Evolutionary conservation across 2,797 vertebrate genomes (phyloP), one percentile per base, ranked within the genome.

Genomic region (Esox lucius): DNA sequence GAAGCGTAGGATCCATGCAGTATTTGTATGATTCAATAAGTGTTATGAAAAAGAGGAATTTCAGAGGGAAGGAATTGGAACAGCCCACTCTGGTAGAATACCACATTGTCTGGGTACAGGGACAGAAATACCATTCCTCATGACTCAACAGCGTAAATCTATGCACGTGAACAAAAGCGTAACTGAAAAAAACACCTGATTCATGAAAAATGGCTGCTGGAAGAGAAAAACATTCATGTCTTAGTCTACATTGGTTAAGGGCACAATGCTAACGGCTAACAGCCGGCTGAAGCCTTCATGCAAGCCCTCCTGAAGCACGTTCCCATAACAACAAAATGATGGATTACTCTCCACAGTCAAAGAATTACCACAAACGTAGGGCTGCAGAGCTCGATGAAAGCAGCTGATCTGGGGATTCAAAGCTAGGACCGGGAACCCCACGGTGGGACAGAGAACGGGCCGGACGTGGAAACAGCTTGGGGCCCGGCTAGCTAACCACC

Each of bases 321-420:
- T 91, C 87, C 76, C 72, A 28, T 70, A 71, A 69, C 73, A 59
- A 89, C 84, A 88, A 87, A 84, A 80, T 85, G 88, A 88, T 87
- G 86, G 90, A 90, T 88, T 86, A 91, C 83, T 91, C 81, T 64
- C 78, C 75, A 64, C 65, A 74, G 91, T 90, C 90, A 87, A 92
- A 89, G 86, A 87, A 91, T 88, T 85, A 87, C 87, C 83, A 84
- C 83, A 72, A 92, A 91, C 88, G 79, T 68, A 68, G 88, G 95
- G 92, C 85, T 71, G 80, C 86, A 91, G 87, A 90, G 88, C 87
- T 81, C 83, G 82, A 87, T 82, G 33, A 86, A 84, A 75, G 68
- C 49, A 65, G 61, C 70, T 74, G 67, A n/a, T 80, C 80, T 81
- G 56, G 61, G 80, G 84, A 83, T 83, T 82, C 33, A 61, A 24